Base-by-base conservation (phyloP, 2,113 vertebrate species). In the Brachypodius melanocephalos region DNA sequence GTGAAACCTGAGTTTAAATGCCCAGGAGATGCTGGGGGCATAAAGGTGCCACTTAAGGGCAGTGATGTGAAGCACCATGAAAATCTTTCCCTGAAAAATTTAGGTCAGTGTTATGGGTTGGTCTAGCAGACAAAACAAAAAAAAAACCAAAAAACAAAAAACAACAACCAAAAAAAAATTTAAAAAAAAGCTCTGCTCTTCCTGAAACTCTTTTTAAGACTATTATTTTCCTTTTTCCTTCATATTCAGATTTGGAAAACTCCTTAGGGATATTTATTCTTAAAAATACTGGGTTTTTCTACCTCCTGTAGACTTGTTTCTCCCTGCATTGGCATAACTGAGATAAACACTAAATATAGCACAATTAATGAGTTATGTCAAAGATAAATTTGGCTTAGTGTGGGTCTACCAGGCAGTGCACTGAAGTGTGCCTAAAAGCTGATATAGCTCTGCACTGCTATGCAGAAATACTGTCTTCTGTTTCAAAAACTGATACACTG, bases 271-370 rank as follows among this genome's bases (percentile, higher is more conserved):
- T 74, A 78, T 62, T 77, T 74, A 6, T 62, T 84, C 45, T 73
- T 57, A 4, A 89, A 51, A 26, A 17, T 36, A 38, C 20, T 49
- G 5, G 0, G 0, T 14, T 66, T 55, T 75, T 63, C 12, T 65
- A 8, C 8, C 4, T 79, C 21, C 43, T 76, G 3, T 34, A 75
- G 38, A 21, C 8, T 63, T 71, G 12, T 4, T 82, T 85, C 21
- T 59, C 10, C 32, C 40, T 79, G n/a, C 24, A 45, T 19, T 28
- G 62, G 5, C 7, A 40, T 48, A 82, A 62, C 14, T 62, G 31
- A 89, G 31, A 77, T 29, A n/a, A 86, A 25, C 17, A 67, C 42
- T 78, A 87, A 79, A 55, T 65, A 79, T 20, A 74, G 17, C 32
- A 74, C 11, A 72, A 63, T 67, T 87, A 75, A 88, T 78, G 28